Percentiles rank a stretch among this genome's conserved stretches.
phyloP scores from a whole-genome alignment of 2,113 vertebrate species.

The Picathartes gymnocephalus region DNA sequence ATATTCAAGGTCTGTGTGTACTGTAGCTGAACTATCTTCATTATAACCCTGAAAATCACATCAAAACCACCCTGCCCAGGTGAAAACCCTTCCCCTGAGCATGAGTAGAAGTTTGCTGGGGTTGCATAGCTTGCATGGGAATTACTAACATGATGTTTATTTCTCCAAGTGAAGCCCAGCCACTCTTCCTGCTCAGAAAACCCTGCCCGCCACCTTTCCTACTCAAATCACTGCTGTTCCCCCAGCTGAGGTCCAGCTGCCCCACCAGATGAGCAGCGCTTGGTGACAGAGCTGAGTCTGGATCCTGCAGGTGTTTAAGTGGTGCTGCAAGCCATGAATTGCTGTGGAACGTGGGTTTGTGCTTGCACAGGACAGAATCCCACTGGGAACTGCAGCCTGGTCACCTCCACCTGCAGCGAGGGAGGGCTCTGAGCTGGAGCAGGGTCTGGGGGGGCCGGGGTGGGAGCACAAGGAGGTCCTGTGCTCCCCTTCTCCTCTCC shows the following conservation, averaged over 20 bases:
- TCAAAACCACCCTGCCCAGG: not conserved
- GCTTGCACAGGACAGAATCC: not conserved
- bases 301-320: not conserved
- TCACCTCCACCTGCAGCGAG: not conserved
- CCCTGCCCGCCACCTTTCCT: not conserved
- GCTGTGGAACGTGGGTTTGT: accelerated
- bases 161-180: not conserved
- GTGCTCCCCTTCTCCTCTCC: not conserved
- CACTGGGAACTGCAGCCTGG: not conserved
- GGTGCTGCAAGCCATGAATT: not conserved
- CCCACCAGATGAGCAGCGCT: not conserved
- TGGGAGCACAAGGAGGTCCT: not conserved
- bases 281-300: not conserved
- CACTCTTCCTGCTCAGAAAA: not conserved
- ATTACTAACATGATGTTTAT: not conserved
- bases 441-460: not conserved
- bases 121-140: not conserved
- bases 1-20: not conserved
- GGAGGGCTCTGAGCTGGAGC: not conserved
- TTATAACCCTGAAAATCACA: not conserved
- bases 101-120: not conserved
- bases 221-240: not conserved
- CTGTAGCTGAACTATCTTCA: not conserved
- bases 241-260: not conserved
- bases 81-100: not conserved